A percentile compares a stretch with the other conserved stretches of the same genome.
These are phyloP conservation scores for Drosophila tripunctata DNA, from an alignment of 2,888 invertebrate genomes.

Conservation along the genomic window DNA sequence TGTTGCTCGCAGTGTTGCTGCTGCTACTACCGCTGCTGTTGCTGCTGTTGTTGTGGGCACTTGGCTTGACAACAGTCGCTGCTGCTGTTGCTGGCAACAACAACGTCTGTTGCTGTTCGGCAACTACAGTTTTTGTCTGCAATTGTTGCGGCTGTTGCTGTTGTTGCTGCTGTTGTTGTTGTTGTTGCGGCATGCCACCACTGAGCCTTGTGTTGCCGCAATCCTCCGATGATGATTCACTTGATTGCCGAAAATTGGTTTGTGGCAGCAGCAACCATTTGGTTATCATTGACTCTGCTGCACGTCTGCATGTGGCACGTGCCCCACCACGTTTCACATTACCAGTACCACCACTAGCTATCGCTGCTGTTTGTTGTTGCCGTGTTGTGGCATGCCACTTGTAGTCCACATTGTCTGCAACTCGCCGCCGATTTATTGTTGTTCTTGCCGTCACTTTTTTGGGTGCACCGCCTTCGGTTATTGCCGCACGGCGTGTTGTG, in stretches of 20 bases:
- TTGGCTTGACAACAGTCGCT: background rate
- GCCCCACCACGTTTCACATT: background rate
- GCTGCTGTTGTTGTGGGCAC: background rate
- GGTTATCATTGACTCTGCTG: background rate
- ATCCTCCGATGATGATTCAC: constrained; percentile 33
- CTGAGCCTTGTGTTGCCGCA: background rate
- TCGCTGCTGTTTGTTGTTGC: too few relatives aligned
- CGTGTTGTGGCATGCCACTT: constrained; percentile 6
- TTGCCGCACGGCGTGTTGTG: background rate
- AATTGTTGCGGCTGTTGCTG: background rate
- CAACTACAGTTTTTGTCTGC: too few relatives aligned
- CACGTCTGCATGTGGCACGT: background rate
- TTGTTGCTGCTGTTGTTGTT: constrained; percentile 1
- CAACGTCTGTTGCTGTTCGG: background rate
- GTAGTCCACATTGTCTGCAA: background rate
- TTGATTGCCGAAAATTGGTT: constrained; percentile 36
- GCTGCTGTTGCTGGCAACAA: too few relatives aligned
- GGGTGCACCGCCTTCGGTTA: background rate
- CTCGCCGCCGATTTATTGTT: background rate
- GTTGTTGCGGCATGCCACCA: background rate
- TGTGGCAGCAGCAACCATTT: constrained; percentile 57
- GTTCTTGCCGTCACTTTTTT: constrained; percentile 3
- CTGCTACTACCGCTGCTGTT: background rate
- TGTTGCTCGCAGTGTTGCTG: constrained; percentile 6
- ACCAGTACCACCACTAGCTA: background rate